Evolutionary conservation across 2,888 invertebrate genomes (phyloP), one percentile per base, ranked within the genome.

Genomic region (Melangyna quadrimaculata): DNA sequence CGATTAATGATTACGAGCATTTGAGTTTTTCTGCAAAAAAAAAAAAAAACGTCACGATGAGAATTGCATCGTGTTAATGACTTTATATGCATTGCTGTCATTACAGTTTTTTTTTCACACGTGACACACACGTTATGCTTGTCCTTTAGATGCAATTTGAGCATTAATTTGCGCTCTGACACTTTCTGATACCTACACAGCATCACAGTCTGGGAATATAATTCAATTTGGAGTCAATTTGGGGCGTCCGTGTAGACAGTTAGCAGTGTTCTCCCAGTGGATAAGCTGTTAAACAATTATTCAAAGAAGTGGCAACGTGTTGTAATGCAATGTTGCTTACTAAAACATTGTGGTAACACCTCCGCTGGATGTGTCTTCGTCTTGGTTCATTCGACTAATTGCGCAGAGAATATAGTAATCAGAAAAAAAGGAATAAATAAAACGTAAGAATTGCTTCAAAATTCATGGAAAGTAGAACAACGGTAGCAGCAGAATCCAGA

Each of bases 401-500:
- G 24, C 40, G 10, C 4, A 55, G 35, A 69, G 37, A 14, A n/a
- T n/a, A 14, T 40, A 40, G n/a, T 48, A 43, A 77, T 27, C n/a
- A 22, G 3, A 24, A 6, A 27, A 53, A 24, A 61, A n/a, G 43
- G 12, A 61, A 72, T 72, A 72, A 72, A 75, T 63, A 71, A 71
- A 67, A 10, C 48, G 57, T 59, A 24, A 65, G 48, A 48, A 61
- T 75, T 48, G 63, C 37, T 65, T 19, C 57, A 75, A 65, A 75
- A 57, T 70, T 48, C 70, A 81, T 57, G 14, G 59, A 69, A 81
- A 73, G 61, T 78, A 55, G 78, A 78, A 61, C 78, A 81, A 35
- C 43, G n/a, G n/a, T n/a, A 80, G 24, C 55, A 51, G 7, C 8
- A 29, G 29, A 35, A 35, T 35, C n/a, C n/a, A n/a, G n/a, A n/a